Evolutionary conservation across 2,113 vertebrate genomes (phyloP).

Genomic region (Capreolus pygargus): DNA sequence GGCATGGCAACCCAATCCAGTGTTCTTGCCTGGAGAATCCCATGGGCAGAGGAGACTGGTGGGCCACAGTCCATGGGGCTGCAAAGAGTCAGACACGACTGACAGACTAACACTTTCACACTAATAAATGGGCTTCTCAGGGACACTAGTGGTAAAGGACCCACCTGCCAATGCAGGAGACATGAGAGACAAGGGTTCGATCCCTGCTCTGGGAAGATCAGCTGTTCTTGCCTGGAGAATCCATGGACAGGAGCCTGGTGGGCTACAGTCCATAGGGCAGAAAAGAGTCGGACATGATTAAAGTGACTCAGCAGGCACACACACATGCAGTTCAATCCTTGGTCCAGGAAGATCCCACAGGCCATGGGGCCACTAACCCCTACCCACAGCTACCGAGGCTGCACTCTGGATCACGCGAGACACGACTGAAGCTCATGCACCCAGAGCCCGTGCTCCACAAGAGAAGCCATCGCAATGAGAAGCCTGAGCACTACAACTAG

Average conservation of each 20-base stretch:
- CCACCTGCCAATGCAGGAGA: too few species aligned
- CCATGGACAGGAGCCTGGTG: too few species aligned
- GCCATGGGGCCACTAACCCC: neutral
- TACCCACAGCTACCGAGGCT: neutral
- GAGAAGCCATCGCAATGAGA: neutral
- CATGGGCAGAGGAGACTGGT: neutral
- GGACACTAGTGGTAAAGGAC: too few species aligned
- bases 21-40: neutral
- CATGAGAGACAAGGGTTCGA: too few species aligned
- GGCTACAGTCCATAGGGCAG: too few species aligned
- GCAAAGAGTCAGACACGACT: neutral
- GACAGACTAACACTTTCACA: too few species aligned
- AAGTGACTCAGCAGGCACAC: neutral
- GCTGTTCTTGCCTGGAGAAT: too few species aligned
- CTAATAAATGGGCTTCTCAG: too few species aligned
- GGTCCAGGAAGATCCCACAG: neutral
- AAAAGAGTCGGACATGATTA: neutral
- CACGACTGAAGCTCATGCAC: neutral
- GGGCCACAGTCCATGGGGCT: neutral
- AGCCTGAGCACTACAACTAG: neutral
- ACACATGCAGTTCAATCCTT: fast-evolving
- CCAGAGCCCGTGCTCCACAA: neutral
- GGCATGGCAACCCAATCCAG: neutral
- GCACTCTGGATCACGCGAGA: neutral
- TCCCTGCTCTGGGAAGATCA: too few species aligned